Base-by-base conservation (phyloP, 2,113 vertebrate genomes). In the Serilophus lunatus region DNA sequence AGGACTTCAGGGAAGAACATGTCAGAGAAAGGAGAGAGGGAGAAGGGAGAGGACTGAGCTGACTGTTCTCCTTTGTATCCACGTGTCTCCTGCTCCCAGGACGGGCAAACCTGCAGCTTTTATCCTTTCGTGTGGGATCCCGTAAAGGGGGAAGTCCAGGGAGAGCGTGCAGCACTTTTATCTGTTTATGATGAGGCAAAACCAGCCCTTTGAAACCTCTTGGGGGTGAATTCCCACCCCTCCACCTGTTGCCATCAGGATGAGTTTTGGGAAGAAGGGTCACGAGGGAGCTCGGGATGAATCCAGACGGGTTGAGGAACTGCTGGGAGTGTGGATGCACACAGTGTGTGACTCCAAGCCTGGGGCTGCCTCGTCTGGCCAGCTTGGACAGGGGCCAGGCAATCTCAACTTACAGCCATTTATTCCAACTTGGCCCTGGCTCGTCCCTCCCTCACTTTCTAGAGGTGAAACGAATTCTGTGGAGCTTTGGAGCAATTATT, bases 341-440 rank as follows among this genome's bases (percentile, higher is more conserved):
- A 3, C 72, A 64, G 75, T 82, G 68, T 95, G 88, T 59, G 94
- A 68, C 84, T 91, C 76, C 88, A 74, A 35, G 80, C 84, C 31
- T 31, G 76, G 88, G 82, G 70, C 91, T 88, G 65, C 59, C 80
- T 88, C 38, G 90, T 92, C 95, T 90, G 86, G 95, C 82, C 90
- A 94, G 79, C 64, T 94, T 90, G 90, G 90, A 87, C 84, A 26
- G 5, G 18, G 45, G 50, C 92, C 95, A 92, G n/a, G 31, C 36
- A 60, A 71, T 85, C 91, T 95, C 28, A 6, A 64, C 91, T 95
- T 93, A 85, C 91, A 69, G 53, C 70, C 75, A 64, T 77, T 93
- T 72, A 49, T 59, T 69, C 54, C 66, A 68, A 64, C 91, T 91
- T 92, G 82, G 64, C 63, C 91, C 88, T 92, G 82, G 64, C 63